Evolutionary conservation across 2,888 invertebrate species (phyloP).

Genomic region (Drosophila picticornis): DNA sequence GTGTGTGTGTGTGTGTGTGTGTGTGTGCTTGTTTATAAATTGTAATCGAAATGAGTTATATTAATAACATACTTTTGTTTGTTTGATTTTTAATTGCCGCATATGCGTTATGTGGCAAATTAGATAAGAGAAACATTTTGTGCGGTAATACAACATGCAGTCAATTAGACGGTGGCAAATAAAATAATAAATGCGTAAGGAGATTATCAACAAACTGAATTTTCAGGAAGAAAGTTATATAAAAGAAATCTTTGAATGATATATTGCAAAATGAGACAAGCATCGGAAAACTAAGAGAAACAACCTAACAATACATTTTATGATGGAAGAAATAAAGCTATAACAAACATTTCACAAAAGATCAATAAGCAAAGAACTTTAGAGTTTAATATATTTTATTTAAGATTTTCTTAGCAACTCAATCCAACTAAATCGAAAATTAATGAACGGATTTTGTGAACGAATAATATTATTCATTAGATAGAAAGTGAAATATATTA

Average conservation of each 20-base stretch:
- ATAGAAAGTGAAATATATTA: neutral
- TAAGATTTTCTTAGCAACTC: neutral
- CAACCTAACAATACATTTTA: neutral
- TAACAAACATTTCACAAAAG: neutral
- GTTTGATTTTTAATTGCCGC: slow-evolving; percentile 62
- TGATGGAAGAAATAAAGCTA: neutral
- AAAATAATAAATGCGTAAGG: slow-evolving; percentile 11
- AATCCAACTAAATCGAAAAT: neutral
- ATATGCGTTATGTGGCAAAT: slow-evolving; percentile 64
- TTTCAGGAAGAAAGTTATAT: neutral
- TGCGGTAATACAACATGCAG: slow-evolving; percentile 52
- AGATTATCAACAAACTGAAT: neutral
- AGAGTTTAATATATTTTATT: neutral
- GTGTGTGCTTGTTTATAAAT: slow-evolving; percentile 45
- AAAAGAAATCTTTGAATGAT: neutral
- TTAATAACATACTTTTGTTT: slow-evolving; percentile 62
- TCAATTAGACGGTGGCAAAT: slow-evolving; percentile 1
- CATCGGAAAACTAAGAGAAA: neutral
- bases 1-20: slow-evolving; percentile 20
- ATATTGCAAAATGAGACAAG: neutral
- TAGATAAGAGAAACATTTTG: slow-evolving; percentile 56
- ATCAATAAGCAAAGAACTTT: neutral
- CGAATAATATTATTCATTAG: neutral
- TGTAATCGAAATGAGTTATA: slow-evolving; percentile 65
- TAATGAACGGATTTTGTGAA: neutral